A percentile compares a stretch with the other conserved stretches of the same genome.
phyloP scores from a whole-genome alignment of 2,888 invertebrate genomes.

The Caenorhabditis sp. region DNA sequence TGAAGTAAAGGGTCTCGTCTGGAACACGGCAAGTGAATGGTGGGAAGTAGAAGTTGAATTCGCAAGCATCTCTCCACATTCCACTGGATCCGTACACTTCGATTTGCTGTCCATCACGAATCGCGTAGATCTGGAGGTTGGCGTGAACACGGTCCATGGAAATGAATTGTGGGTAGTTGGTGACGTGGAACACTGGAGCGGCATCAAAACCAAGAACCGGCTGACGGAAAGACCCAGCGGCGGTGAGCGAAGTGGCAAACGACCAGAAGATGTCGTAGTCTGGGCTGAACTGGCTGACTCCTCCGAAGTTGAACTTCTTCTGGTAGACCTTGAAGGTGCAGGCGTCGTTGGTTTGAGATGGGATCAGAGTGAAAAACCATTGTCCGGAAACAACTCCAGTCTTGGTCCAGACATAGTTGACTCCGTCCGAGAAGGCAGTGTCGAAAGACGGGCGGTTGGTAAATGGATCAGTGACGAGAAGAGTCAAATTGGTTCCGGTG shows the following conservation, averaged over 20 bases:
- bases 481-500: constrained; percentile 57
- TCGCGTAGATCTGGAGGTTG: constrained; percentile 64
- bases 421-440: constrained; percentile 42
- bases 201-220: constrained; percentile 55
- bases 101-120: constrained; percentile 55
- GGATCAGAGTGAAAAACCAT: constrained; percentile 62
- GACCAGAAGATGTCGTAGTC: constrained; percentile 66
- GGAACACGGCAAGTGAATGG: constrained; percentile 65
- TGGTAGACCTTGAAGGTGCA: constrained; percentile 67
- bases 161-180: constrained; percentile 55
- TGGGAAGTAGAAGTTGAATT: constrained; percentile 71
- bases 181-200: constrained; percentile 57
- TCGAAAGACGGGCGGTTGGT: constrained; percentile 14
- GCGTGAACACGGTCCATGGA: constrained; percentile 60
- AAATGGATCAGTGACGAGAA: constrained; percentile 55
- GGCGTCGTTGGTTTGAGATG: constrained; percentile 23
- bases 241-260: constrained; percentile 47
- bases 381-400: constrained; percentile 58
- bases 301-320: constrained; percentile 57
- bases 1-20: constrained; percentile 71
- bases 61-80: constrained; percentile 68
- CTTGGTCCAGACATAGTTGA: constrained; percentile 61
- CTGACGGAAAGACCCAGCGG: constrained; percentile 48
- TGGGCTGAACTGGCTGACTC: constrained; percentile 34
- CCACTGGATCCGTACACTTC: constrained; percentile 70